These are phyloP conservation scores for Pangasius krempfi DNA, from an alignment of 2,797 vertebrate species.

Conservation along the genomic window DNA sequence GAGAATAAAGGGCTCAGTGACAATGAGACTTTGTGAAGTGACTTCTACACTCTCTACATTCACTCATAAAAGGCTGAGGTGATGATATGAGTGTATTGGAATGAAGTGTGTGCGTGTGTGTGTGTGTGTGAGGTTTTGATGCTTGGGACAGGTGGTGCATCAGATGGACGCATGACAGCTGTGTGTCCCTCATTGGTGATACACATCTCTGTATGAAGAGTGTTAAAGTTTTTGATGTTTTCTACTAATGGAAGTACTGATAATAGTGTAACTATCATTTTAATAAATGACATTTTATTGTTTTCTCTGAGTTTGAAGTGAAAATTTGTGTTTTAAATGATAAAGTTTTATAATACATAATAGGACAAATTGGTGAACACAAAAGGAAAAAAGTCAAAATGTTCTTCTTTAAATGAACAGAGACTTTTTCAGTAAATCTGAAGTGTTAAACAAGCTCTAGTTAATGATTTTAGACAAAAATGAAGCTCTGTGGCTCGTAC, in stretches of 20 bases:
- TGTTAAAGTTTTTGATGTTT: neutral
- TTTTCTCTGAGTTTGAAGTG: neutral
- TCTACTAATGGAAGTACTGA: neutral
- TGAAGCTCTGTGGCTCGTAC: too few relatives aligned
- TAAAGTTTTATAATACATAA: neutral
- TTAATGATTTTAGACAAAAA: neutral
- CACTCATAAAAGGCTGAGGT: constrained; percentile 19
- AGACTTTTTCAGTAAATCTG: neutral
- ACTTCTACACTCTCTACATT: constrained; percentile 52
- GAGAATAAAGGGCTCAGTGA: constrained; percentile 66
- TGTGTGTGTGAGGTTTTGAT: constrained; percentile 40
- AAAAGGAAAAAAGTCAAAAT: neutral
- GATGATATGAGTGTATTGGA: constrained; percentile 41
- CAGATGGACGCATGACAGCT: constrained; percentile 50
- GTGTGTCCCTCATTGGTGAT: constrained; percentile 20
- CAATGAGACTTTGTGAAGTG: constrained; percentile 77
- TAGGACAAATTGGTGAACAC: neutral
- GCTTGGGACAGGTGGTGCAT: constrained; percentile 53
- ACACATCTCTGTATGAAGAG: neutral
- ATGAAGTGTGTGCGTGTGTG: neutral
- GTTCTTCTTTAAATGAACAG: neutral
- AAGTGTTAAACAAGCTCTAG: neutral
- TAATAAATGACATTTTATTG: neutral
- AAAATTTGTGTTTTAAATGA: neutral
- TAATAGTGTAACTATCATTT: neutral